Evolutionary conservation across 2,888 invertebrate genomes (phyloP).

Genomic region (Caenorhabditis imperialis): DNA sequence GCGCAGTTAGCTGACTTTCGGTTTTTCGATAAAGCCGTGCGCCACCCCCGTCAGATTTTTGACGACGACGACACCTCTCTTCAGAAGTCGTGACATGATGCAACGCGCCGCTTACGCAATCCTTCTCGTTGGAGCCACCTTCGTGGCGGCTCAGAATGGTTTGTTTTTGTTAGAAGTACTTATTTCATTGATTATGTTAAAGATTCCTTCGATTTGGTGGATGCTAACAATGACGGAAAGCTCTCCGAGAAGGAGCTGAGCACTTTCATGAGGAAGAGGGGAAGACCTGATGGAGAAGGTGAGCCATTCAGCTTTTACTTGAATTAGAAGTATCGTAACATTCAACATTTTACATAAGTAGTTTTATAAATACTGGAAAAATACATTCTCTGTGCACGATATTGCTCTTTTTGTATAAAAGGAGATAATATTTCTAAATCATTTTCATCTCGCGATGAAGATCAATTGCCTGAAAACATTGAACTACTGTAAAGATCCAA

Average conservation of each 20-base stretch:
- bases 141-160: constrained; percentile 30
- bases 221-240: constrained; percentile 51
- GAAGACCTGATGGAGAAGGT: constrained; percentile 47
- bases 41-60: constrained; percentile 6
- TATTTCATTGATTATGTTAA: neutral
- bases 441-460: no score
- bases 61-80: neutral
- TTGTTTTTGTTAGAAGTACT: neutral
- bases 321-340: neutral
- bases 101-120: constrained; percentile 8
- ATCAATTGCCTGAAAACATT: no score
- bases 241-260: constrained; percentile 36
- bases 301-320: neutral
- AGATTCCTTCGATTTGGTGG: constrained; percentile 53
- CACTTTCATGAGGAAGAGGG: constrained; percentile 45
- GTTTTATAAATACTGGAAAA: neutral
- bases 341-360: neutral
- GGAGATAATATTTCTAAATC: no score
- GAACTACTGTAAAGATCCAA: no score
- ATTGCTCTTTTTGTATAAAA: no score
- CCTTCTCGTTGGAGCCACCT: neutral
- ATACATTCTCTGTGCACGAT: no score
- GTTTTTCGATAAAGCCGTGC: constrained; percentile 3
- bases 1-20: constrained; percentile 5
- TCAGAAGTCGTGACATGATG: constrained; percentile 11